Evolutionary conservation across 2,113 vertebrate genomes (phyloP).

Genomic region (Pelvicachromis taeniatus): DNA sequence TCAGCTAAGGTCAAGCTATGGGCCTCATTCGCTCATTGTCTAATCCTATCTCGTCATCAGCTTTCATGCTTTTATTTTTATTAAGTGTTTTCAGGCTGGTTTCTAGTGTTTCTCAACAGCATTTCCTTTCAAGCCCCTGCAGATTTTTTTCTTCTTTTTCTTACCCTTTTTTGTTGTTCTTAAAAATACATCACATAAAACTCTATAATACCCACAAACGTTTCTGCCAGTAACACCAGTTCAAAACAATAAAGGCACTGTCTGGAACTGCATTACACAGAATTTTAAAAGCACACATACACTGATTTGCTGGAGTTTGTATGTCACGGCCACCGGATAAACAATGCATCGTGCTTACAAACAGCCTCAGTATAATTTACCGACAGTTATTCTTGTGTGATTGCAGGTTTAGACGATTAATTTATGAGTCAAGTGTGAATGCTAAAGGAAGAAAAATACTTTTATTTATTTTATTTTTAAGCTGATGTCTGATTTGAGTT

Average conservation of each 20-base stretch:
- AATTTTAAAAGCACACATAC: not conserved
- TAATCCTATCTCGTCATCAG: conserved; percentile 35
- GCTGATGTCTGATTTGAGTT: not conserved
- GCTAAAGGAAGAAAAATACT: not conserved
- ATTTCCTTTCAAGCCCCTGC: not conserved
- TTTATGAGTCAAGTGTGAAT: not conserved
- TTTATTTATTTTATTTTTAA: not conserved
- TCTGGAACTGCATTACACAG: not conserved
- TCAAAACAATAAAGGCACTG: not conserved
- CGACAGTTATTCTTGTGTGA: conserved; percentile 18
- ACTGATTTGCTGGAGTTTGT: not conserved
- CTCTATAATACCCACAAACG: not conserved
- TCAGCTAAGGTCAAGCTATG: conserved; percentile 8
- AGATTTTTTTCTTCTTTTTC: not conserved
- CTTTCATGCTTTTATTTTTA: conserved; percentile 1
- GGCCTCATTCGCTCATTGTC: conserved; percentile 8
- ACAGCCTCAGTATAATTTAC: not conserved
- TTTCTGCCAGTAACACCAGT: not conserved
- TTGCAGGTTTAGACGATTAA: conserved; percentile 10
- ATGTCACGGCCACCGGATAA: not conserved
- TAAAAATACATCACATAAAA: not conserved
- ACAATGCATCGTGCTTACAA: conserved; percentile 1
- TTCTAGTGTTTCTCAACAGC: not conserved
- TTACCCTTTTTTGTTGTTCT: not conserved
- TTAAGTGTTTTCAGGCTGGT: not conserved